Base-by-base conservation (phyloP, 2,113 vertebrate species). In the Lepisosteus oculatus region DNA sequence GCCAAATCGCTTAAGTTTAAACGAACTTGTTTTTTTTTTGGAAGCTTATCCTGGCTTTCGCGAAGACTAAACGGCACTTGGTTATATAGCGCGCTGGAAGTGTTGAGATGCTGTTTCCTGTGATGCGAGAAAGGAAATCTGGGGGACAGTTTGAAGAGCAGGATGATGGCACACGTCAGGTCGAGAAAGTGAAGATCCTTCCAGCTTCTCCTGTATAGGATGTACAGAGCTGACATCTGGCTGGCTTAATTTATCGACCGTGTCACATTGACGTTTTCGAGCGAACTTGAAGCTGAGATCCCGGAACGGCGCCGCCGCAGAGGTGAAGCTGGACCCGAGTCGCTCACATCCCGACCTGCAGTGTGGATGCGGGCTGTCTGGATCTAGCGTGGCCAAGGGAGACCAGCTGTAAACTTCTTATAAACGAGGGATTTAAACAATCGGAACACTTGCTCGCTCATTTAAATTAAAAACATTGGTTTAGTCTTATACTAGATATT, bases 21-120 rank as follows among this genome's bases (percentile, higher is more conserved):
- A 51, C 9, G 47, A 51, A 5, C 5, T 6, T 51, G 47, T 29
- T 29, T 29, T 45, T 56, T 79, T 79, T 68, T 45, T 68, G 56
- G 55, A 29, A 41, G n/a, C 6, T 67, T 71, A 63, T 12, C 55
- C 6, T 0, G 44, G 29, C 29, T 29, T 29, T 29, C 29, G 29
- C 29, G 29, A 29, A 29, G 29, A 29, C 29, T 29, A 1, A 29
- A 29, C 29, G 29, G 29, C 29, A 29, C 29, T 29, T 29, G 17
- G 17, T 29, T 29, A 29, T 29, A 29, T 29, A 29, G 17, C 17
- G 17, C 14, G n/a, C 43, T 65, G 65, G 11, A 59, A 59, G 11
- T 59, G 57, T 13, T 59, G 5, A 13, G 14, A 13, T 59, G 9
- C 9, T n/a, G 14, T 59, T 14, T n/a, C 2, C 13, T 59, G 57